A percentile compares a stretch with the other conserved stretches of the same genome.
Evolutionary conservation across 2,113 vertebrate genomes (phyloP).

Genomic region (Oreochromis niloticus): DNA sequence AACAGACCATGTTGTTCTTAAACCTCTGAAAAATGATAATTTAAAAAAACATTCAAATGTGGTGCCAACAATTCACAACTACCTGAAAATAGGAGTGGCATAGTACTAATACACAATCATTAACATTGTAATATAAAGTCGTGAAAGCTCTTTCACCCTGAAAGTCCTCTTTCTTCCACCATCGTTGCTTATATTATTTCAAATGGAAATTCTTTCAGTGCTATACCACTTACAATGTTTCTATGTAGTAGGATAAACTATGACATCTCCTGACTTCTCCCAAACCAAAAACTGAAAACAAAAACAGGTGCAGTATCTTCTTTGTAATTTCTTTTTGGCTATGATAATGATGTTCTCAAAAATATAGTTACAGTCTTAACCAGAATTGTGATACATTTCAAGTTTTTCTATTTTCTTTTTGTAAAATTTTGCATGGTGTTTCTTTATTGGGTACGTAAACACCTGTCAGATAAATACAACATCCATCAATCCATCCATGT

Average conservation of each 20-base stretch:
- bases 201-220: not conserved
- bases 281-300: not conserved
- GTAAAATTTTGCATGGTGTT: accelerated
- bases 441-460: not conserved
- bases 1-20: too few relatives aligned
- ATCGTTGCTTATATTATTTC: not conserved
- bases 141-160: not conserved
- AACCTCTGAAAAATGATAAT: not conserved
- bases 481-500: not conserved
- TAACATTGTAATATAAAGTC: not conserved
- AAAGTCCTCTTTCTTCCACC: not conserved
- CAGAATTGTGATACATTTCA: not conserved
- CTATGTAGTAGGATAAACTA: not conserved
- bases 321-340: not conserved
- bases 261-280: accelerated
- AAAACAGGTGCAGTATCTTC: not conserved
- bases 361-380: not conserved
- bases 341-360: not conserved
- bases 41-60: not conserved
- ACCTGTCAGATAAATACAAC: not conserved
- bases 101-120: not conserved
- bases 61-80: not conserved
- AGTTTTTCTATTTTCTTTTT: not conserved
- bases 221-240: not conserved
- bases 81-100: not conserved